Percentiles rank a stretch among this genome's conserved stretches.
These are phyloP conservation scores for Enteromius trimaculatus DNA, from an alignment of 2,797 vertebrate genomes.

Conservation along the genomic window DNA sequence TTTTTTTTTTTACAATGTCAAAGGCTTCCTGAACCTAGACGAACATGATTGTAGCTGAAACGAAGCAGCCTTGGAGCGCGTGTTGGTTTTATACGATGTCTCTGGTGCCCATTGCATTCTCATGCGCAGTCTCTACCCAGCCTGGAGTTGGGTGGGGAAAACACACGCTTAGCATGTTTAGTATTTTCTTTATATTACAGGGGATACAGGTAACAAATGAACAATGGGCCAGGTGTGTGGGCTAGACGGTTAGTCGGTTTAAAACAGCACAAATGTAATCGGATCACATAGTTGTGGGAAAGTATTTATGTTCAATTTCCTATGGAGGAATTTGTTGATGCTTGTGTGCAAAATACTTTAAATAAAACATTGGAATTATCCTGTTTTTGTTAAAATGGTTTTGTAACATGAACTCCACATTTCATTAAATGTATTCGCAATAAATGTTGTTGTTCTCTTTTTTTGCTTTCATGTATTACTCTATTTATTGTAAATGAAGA, in stretches of 20 bases:
- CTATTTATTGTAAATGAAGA: neutral
- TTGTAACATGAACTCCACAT: slow-evolving; percentile 73
- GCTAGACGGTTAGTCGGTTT: slow-evolving; percentile 57
- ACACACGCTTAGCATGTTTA: slow-evolving; percentile 66
- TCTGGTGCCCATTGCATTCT: slow-evolving; percentile 68
- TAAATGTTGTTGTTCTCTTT: slow-evolving; percentile 51
- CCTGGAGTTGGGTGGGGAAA: slow-evolving; percentile 75
- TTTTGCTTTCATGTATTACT: slow-evolving; percentile 13
- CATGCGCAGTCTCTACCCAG: slow-evolving; percentile 72
- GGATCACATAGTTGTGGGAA: slow-evolving; percentile 65
- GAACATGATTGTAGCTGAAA: slow-evolving; percentile 81
- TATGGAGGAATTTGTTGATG: slow-evolving; percentile 69
- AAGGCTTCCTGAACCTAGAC: slow-evolving; percentile 68
- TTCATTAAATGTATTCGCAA: slow-evolving; percentile 78
- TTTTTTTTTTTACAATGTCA: slow-evolving; percentile 72
- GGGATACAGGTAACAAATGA: slow-evolving; percentile 39
- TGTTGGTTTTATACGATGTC: slow-evolving; percentile 68
- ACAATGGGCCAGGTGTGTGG: slow-evolving; percentile 28
- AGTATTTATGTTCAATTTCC: slow-evolving; percentile 68
- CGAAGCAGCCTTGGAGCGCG: slow-evolving; percentile 77
- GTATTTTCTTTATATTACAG: slow-evolving; percentile 73
- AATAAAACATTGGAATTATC: slow-evolving; percentile 78
- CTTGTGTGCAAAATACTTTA: slow-evolving; percentile 73
- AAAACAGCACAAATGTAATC: slow-evolving; percentile 71
- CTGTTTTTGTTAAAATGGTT: slow-evolving; percentile 75